Evolutionary conservation across 2,888 invertebrate genomes (phyloP).

Genomic region (Drosophila demipolita): DNA sequence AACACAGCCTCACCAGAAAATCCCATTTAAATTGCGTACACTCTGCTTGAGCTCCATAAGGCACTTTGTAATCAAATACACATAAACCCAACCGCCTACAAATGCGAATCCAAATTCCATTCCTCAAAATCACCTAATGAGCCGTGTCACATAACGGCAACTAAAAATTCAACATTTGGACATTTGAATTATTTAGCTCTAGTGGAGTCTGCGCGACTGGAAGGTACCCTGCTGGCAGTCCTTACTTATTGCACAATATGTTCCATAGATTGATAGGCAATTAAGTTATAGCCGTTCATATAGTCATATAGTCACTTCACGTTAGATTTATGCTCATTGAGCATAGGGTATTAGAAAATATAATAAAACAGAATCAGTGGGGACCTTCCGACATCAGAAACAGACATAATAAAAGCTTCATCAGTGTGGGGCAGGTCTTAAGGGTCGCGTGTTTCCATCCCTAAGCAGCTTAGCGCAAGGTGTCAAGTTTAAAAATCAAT

Average conservation of each 20-base stretch:
- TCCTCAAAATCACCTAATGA: conserved; percentile 63
- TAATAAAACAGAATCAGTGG: not conserved
- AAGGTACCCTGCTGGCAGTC: not conserved
- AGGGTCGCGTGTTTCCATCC: conserved; percentile 55
- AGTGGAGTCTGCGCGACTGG: not conserved
- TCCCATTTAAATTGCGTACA: conserved; percentile 53
- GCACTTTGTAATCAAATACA: conserved; percentile 67
- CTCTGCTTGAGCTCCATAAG: conserved; percentile 36
- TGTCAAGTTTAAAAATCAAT: conserved; percentile 81
- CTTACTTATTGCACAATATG: not conserved
- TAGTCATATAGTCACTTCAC: not conserved
- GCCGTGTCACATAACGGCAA: conserved; percentile 65
- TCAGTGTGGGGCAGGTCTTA: conserved; percentile 19
- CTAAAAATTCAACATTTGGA: conserved; percentile 40
- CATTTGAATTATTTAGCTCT: conserved; percentile 26
- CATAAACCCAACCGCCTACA: conserved; percentile 7
- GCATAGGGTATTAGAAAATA: not conserved
- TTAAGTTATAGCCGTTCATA: not conserved
- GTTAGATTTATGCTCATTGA: not conserved
- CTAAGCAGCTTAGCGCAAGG: conserved; percentile 75
- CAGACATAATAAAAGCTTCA: conserved; percentile 33
- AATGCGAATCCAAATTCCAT: conserved; percentile 10
- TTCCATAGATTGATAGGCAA: not conserved
- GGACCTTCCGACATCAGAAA: conserved; percentile 2
- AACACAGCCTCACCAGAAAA: conserved; percentile 34